A percentile compares a stretch with the other conserved stretches of the same genome.
Conservation (phyloP, 2,888 invertebrate genomes). For the Uloborus plumipes region DNA sequence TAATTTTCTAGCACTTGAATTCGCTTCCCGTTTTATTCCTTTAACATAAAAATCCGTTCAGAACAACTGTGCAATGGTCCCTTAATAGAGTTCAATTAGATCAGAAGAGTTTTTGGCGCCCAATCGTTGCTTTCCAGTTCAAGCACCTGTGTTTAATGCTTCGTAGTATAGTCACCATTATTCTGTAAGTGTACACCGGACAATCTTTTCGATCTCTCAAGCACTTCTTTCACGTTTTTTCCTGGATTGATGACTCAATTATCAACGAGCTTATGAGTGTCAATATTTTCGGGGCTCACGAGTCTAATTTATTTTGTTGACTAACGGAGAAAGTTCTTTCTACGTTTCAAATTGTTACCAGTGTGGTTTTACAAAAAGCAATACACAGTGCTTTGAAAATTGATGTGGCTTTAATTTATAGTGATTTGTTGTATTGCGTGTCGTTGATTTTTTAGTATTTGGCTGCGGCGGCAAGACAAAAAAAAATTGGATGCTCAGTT, state of each 20-base stretch:
- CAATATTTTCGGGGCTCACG: slow-evolving; percentile 61
- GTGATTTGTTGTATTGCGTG: slow-evolving; percentile 60
- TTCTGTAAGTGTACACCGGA: slow-evolving; percentile 62
- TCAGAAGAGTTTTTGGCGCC: slow-evolving; percentile 62
- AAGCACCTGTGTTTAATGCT: slow-evolving; percentile 61
- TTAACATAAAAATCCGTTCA: slow-evolving; percentile 31
- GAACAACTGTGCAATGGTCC: slow-evolving; percentile 49
- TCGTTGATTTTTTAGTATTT: slow-evolving; percentile 63
- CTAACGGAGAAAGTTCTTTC: slow-evolving; percentile 58
- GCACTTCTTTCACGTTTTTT: slow-evolving; percentile 63
- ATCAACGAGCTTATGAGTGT: slow-evolving; percentile 64
- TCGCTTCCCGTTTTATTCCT: slow-evolving; percentile 29
- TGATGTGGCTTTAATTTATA: slow-evolving; percentile 58
- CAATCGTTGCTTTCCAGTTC: slow-evolving; percentile 63
- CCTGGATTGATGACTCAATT: slow-evolving; percentile 64
- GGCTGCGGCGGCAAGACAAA: slow-evolving; percentile 59
- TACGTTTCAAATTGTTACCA: slow-evolving; percentile 60
- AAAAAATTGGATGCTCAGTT: slow-evolving; percentile 56
- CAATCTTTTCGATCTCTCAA: slow-evolving; percentile 61
- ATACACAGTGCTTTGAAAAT: slow-evolving; percentile 55
- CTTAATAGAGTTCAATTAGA: slow-evolving; percentile 61
- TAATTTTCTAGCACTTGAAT: slow-evolving; percentile 32
- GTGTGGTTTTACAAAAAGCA: slow-evolving; percentile 61
- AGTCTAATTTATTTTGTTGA: slow-evolving; percentile 58
- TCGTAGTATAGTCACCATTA: slow-evolving; percentile 55